Evolutionary conservation across 2,797 vertebrate genomes (phyloP).

Genomic region (Takifugu rubripes): DNA sequence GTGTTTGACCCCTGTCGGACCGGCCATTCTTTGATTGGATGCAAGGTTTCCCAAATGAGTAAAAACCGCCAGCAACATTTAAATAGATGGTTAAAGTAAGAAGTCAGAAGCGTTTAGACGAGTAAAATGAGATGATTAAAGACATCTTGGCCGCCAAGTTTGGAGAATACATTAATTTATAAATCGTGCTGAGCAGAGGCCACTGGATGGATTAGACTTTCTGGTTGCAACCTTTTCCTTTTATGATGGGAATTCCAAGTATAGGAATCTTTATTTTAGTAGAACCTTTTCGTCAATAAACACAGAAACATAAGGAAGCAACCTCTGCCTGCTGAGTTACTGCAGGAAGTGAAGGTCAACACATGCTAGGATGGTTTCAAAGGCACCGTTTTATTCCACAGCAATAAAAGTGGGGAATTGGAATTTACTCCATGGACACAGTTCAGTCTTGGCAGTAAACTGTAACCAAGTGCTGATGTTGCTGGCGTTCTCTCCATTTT

Average conservation of each 20-base stretch:
- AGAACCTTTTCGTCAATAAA: slow-evolving; percentile 48
- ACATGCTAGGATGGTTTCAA: slow-evolving; percentile 66
- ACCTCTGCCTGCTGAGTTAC: slow-evolving; percentile 52
- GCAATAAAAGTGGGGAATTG: slow-evolving; percentile 59
- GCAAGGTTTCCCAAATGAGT: slow-evolving; percentile 64
- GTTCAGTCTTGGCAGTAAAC: slow-evolving; percentile 37
- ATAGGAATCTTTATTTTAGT: slow-evolving; percentile 24
- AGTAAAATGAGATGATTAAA: slow-evolving; percentile 75
- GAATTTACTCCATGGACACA: slow-evolving; percentile 37
- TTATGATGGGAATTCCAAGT: slow-evolving; percentile 45
- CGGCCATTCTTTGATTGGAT: slow-evolving; percentile 57
- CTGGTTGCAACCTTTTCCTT: slow-evolving; percentile 50
- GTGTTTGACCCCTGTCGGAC: slow-evolving; percentile 41
- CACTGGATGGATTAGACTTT: slow-evolving; percentile 51
- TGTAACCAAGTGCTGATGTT: too few relatives aligned
- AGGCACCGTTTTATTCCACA: slow-evolving; percentile 58
- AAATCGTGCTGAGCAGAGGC: slow-evolving; percentile 56
- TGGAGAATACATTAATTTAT: slow-evolving; percentile 78
- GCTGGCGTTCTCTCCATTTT: neutral
- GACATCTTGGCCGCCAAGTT: slow-evolving; percentile 64
- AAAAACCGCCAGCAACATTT: slow-evolving; percentile 51
- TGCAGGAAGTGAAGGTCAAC: slow-evolving; percentile 71
- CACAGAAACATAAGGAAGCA: slow-evolving; percentile 48
- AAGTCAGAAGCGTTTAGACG: slow-evolving; percentile 72
- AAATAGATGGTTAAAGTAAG: slow-evolving; percentile 54